phyloP scores from a whole-genome alignment of 2,797 vertebrate species.

The Coluber constrictor region DNA sequence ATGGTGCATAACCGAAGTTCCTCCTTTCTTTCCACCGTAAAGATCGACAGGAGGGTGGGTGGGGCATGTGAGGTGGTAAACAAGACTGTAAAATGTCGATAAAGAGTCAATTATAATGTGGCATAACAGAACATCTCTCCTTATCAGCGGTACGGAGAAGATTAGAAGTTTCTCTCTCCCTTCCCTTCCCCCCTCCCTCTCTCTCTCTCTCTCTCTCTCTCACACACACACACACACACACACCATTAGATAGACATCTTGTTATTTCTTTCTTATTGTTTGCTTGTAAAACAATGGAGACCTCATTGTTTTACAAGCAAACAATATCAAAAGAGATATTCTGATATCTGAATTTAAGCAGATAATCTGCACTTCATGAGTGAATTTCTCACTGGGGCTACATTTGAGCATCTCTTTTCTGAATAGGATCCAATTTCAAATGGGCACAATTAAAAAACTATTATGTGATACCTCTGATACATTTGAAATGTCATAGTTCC shows the following conservation, averaged over 20 bases:
- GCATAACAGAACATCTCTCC: neutral
- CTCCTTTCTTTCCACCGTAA: neutral
- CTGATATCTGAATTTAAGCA: neutral
- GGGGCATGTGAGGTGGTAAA: neutral
- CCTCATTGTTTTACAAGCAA: neutral
- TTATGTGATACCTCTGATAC: neutral
- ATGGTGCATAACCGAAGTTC: accelerated
- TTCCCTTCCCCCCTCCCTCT: too few relatives aligned
- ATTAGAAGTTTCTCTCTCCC: too few relatives aligned
- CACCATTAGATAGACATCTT: neutral
- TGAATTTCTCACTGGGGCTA: neutral
- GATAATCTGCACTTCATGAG: neutral
- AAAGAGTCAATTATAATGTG: too few relatives aligned
- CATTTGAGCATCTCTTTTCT: neutral
- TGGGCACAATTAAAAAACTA: neutral
- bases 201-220: too few relatives aligned
- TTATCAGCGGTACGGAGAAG: neutral
- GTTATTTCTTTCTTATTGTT: neutral
- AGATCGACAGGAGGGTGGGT: too few relatives aligned
- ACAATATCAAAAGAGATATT: neutral
- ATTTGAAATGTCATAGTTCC: neutral
- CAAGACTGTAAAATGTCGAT: neutral
- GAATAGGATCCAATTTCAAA: neutral
- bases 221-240: too few relatives aligned
- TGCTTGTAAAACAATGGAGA: too few relatives aligned